Evolutionary conservation across 2,113 vertebrate genomes (phyloP).

Genomic region (Thalassarche chlororhynchos): DNA sequence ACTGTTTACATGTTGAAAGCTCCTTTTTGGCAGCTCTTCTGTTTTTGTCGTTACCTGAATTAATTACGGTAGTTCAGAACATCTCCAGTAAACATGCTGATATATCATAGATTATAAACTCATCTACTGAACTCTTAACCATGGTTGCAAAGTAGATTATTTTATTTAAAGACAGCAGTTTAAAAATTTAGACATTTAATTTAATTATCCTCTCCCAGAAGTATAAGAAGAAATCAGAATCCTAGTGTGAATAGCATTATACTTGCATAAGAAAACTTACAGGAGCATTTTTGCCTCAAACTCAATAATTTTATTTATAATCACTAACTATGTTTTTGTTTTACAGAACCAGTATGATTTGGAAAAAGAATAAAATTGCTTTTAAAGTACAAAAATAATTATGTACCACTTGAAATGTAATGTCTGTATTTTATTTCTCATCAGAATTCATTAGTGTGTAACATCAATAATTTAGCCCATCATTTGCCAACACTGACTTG

Average conservation of each 20-base stretch:
- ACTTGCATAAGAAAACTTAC: slow-evolving; percentile 71
- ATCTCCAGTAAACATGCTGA: slow-evolving; percentile 58
- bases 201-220: slow-evolving; percentile 81
- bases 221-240: slow-evolving; percentile 73
- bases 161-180: slow-evolving; percentile 74
- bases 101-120: slow-evolving; percentile 68
- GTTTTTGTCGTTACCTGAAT: slow-evolving; percentile 60
- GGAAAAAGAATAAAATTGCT: slow-evolving; percentile 87
- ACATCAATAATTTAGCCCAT: slow-evolving; percentile 93
- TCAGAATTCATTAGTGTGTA: slow-evolving; percentile 93
- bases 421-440: slow-evolving; percentile 94
- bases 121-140: slow-evolving; percentile 67
- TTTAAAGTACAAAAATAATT: slow-evolving; percentile 94
- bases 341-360: slow-evolving; percentile 84
- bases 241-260: slow-evolving; percentile 72
- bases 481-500: slow-evolving; percentile 91
- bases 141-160: slow-evolving; percentile 71
- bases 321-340: slow-evolving; percentile 86
- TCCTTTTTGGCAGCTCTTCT: slow-evolving; percentile 52
- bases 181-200: slow-evolving; percentile 80
- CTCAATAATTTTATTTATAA: slow-evolving; percentile 82
- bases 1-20: slow-evolving; percentile 54
- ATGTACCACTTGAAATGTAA: slow-evolving; percentile 91
- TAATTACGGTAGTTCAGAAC: slow-evolving; percentile 60
- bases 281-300: slow-evolving; percentile 74